A percentile compares a stretch with the other conserved stretches of the same genome.
phyloP scores from a whole-genome alignment of 2,888 invertebrate genomes.

The Mystacides longicornis region DNA sequence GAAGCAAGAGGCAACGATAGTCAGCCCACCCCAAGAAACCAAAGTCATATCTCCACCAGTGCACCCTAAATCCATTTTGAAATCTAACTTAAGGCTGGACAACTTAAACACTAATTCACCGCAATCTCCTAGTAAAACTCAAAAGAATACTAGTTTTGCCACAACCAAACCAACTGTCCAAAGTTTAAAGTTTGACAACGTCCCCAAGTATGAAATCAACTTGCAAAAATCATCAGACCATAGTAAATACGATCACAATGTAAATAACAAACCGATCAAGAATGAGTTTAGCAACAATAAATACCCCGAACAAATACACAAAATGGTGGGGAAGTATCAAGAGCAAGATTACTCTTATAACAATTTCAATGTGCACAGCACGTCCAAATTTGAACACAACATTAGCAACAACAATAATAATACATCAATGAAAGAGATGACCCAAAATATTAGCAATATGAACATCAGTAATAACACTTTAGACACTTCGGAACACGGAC shows the following conservation, averaged over 20 bases:
- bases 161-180: constrained; percentile 25
- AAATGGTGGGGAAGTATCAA: constrained; percentile 19
- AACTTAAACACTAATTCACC: constrained; percentile 25
- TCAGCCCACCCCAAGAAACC: constrained; percentile 6
- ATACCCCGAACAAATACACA: constrained; percentile 21
- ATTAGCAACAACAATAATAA: constrained; percentile 14
- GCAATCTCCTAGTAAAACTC: constrained; percentile 24
- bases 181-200: constrained; percentile 24
- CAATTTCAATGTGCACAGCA: constrained; percentile 17
- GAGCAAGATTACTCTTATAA: constrained; percentile 22
- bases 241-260: constrained; percentile 24
- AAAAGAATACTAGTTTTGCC: constrained; percentile 25
- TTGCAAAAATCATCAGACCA: constrained; percentile 16
- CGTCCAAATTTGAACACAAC: constrained; percentile 21
- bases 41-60: constrained; percentile 25
- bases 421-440: constrained; percentile 16
- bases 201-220: constrained; percentile 19
- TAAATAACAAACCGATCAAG: constrained; percentile 22
- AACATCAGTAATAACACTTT: constrained; percentile 15
- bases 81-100: constrained; percentile 35
- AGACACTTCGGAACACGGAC: constrained; percentile 15
- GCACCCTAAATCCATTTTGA: constrained; percentile 45
- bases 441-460: constrained; percentile 22
- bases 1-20: constrained; percentile 1
- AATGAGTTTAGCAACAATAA: constrained; percentile 20